These are phyloP conservation scores for Cinara cedri DNA, from an alignment of 2,888 invertebrate species.

Conservation along the genomic window DNA sequence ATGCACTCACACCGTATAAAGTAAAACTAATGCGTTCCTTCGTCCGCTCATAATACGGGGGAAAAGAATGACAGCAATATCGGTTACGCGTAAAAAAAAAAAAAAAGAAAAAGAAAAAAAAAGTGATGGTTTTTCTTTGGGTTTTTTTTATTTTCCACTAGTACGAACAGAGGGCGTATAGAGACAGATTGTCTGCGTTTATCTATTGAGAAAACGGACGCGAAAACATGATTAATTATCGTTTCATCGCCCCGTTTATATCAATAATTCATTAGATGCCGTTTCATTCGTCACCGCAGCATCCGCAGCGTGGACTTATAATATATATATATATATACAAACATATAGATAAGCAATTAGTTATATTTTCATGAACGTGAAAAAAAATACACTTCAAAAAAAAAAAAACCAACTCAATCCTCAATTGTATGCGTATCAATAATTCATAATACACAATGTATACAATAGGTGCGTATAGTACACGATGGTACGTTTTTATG, in stretches of 20 bases:
- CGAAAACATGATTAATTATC: constrained; percentile 27
- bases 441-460: too few relatives aligned
- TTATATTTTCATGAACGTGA: neutral
- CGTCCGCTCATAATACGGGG: too few relatives aligned
- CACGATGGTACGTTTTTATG: too few relatives aligned
- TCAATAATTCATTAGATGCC: constrained; percentile 16
- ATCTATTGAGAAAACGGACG: neutral
- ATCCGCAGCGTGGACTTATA: neutral
- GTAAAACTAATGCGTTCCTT: too few relatives aligned
- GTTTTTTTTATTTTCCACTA: neutral
- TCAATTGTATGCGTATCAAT: neutral
- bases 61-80: neutral
- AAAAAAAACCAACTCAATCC: neutral
- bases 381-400: neutral
- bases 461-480: too few relatives aligned
- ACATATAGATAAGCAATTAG: neutral
- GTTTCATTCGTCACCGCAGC: neutral
- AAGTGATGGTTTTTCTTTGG: neutral
- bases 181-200: neutral
- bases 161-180: neutral
- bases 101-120: too few relatives aligned
- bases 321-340: too few relatives aligned
- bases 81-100: neutral
- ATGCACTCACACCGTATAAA: too few relatives aligned
- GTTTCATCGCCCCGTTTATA: constrained; percentile 6